Percentiles rank a stretch among this genome's conserved stretches.
Conservation (phyloP, 2,113 vertebrate species). For the Emberiza fucata region DNA sequence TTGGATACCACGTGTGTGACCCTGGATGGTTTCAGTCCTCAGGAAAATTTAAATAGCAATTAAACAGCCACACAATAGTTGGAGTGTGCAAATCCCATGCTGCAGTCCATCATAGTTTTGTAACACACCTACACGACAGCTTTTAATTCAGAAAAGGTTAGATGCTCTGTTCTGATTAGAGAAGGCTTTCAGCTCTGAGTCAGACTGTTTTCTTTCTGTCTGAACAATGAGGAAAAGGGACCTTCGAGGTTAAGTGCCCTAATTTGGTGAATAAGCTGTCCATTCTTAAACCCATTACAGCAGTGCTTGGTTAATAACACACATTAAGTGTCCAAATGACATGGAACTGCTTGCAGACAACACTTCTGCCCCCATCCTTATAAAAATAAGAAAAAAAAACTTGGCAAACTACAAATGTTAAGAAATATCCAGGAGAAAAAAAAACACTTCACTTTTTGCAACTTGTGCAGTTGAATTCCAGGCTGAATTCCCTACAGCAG, state of each 20-base stretch:
- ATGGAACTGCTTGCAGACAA: not conserved
- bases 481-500: not conserved
- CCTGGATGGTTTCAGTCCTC: not conserved
- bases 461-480: not conserved
- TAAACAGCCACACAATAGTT: not conserved
- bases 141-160: not conserved
- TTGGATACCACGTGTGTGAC: not conserved
- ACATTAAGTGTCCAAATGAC: not conserved
- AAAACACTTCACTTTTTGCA: not conserved
- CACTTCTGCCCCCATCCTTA: not conserved
- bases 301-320: not conserved
- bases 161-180: not conserved
- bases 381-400: not conserved
- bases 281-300: not conserved
- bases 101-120: not conserved
- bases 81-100: not conserved
- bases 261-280: not conserved
- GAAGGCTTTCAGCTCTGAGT: not conserved
- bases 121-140: not conserved
- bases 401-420: not conserved
- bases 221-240: not conserved
- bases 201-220: conserved; percentile 4
- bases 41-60: not conserved
- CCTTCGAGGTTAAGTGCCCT: not conserved
- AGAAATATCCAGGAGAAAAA: not conserved